Percentiles rank a stretch among this genome's conserved stretches.
These are phyloP conservation scores for Holothuria scabra DNA, from an alignment of 53 echinoderm and acorn worm genomes.

Conservation along the genomic window DNA sequence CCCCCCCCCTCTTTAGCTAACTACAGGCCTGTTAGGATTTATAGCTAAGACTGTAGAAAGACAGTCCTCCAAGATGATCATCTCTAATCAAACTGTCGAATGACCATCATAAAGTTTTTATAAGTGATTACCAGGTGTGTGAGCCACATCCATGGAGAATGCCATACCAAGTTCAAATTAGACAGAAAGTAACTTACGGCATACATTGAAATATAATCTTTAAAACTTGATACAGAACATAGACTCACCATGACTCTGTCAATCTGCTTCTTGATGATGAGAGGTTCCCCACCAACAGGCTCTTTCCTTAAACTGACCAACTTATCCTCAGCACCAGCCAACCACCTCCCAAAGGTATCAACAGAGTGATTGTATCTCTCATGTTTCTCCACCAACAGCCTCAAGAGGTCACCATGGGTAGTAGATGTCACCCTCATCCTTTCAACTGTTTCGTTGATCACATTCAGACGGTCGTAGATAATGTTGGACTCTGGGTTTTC, in stretches of 20 bases:
- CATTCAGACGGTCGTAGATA: slow-evolving; percentile 64
- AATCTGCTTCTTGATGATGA: slow-evolving; percentile 90
- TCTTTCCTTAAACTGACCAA: slow-evolving; percentile 74
- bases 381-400: slow-evolving; percentile 80
- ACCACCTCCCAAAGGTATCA: slow-evolving; percentile 73
- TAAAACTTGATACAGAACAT: no score
- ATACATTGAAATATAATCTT: no score
- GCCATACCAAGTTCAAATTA: no score
- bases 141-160: no score
- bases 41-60: no score
- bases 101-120: no score
- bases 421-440: slow-evolving; percentile 62
- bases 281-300: slow-evolving; percentile 82
- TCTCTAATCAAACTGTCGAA: no score
- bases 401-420: slow-evolving; percentile 65
- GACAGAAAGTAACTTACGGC: no score
- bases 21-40: no score
- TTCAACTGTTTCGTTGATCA: slow-evolving; percentile 74
- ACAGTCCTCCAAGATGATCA: no score
- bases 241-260: slow-evolving; percentile 78
- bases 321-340: slow-evolving; percentile 82
- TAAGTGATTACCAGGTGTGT: no score
- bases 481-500: slow-evolving; percentile 75
- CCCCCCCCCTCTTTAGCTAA: no score
- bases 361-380: slow-evolving; percentile 79